Evolutionary conservation across 2,797 vertebrate genomes (phyloP).

Genomic region (Sebastes kiyomatsui): DNA sequence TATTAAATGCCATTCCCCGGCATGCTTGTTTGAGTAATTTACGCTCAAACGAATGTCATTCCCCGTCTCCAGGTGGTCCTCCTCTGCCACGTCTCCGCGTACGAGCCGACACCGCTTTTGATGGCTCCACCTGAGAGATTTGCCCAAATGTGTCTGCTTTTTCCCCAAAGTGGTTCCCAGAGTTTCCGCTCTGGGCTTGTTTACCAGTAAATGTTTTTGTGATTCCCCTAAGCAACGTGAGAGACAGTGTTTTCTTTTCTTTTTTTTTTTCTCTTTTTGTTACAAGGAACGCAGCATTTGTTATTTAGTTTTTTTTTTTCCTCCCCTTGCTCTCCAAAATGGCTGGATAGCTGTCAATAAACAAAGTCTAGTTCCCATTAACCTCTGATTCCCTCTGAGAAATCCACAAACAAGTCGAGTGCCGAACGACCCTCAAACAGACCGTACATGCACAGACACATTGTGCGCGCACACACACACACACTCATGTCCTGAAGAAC

Average conservation of each 20-base stretch:
- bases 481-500: constrained; percentile 72
- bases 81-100: constrained; percentile 65
- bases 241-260: constrained; percentile 42
- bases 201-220: constrained; percentile 81
- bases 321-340: constrained; percentile 38
- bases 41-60: constrained; percentile 76
- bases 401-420: constrained; percentile 70
- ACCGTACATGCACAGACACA: constrained; percentile 23
- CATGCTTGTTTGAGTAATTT: constrained; percentile 83
- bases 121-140: constrained; percentile 85
- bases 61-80: constrained; percentile 82
- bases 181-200: constrained; percentile 79
- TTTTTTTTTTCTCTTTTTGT: constrained; percentile 31
- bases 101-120: constrained; percentile 72
- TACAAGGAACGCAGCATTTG: constrained; percentile 44
- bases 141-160: constrained; percentile 76
- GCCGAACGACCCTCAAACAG: constrained; percentile 60
- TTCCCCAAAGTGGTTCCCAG: constrained; percentile 65
- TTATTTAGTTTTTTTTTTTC: constrained; percentile 7
- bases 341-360: constrained; percentile 64
- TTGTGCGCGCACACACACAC: constrained; percentile 17
- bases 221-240: constrained; percentile 68
- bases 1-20: constrained; percentile 73
- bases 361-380: constrained; percentile 76
- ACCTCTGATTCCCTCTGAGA: constrained; percentile 75